A percentile compares a stretch with the other conserved stretches of the same genome.
Conservation (phyloP, 2,888 invertebrate genomes). For the Ligdia adustata region DNA sequence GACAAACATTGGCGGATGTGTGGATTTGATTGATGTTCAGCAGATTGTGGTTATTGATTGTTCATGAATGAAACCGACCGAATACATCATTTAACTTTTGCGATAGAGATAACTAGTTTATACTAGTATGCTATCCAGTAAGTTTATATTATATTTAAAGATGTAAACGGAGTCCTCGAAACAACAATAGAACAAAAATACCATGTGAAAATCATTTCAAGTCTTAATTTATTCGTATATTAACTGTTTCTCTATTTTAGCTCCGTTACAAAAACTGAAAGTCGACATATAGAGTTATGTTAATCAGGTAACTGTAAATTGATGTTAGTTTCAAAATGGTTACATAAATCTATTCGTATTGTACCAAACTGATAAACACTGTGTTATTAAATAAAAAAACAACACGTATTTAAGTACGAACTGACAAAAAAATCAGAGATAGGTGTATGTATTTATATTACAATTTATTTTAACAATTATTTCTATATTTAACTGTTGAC, state of each 20-base stretch:
- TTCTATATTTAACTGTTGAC: no score
- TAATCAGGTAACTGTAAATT: constrained; percentile 35
- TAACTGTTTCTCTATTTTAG: constrained; percentile 7
- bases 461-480: no score
- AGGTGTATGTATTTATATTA: no score
- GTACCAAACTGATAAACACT: constrained; percentile 9
- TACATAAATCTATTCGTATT: constrained; percentile 34
- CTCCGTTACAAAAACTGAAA: constrained; percentile 29
- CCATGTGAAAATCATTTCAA: constrained; percentile 10
- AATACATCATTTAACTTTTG: constrained; percentile 9
- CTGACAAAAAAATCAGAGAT: neutral
- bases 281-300: constrained; percentile 23
- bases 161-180: neutral
- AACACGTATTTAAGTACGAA: neutral
- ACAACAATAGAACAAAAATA: constrained; percentile 1
- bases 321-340: constrained; percentile 31
- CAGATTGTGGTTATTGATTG: constrained; percentile 24
- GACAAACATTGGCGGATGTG: constrained; percentile 17
- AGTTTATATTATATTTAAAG: constrained; percentile 1
- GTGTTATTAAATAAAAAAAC: neutral
- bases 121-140: no score
- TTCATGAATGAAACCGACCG: constrained; percentile 20
- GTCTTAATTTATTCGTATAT: neutral
- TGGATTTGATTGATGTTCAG: constrained; percentile 22
- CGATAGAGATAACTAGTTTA: neutral